Evolutionary conservation across 1,140 invertebrate species (phyloP), one percentile per base, ranked within the genome.

Genomic region (Sycophaga agraensis): DNA sequence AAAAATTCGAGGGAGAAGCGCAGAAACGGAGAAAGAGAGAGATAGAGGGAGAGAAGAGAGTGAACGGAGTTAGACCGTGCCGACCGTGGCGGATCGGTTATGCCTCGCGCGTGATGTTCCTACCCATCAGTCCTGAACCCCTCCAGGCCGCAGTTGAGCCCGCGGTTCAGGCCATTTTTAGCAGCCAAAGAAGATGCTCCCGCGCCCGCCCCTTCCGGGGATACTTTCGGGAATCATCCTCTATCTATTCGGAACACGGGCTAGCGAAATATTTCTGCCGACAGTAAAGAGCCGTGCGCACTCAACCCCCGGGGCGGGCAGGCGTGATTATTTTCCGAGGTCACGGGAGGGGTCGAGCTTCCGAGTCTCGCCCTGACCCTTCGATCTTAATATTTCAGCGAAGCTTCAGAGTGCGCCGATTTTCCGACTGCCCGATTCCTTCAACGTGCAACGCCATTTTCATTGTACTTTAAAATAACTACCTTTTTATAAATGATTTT

Each of bases 21-120:
- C 21, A n/a, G 45, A 26, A 24, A 17, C 14, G 16, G 28, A 12
- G 12, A 31, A 40, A 54, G 43, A 43, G 34, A 16, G 40, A 58
- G 19, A 37, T 26, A 42, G 45, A 21, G 31, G 48, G 21, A 26
- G 35, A 28, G 37, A 17, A 5, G 53, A 45, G 46, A 16, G 11
- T 6, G 42, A 17, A 14, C 14, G 35, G 48, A 31, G 12, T 7
- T 24, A 14, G 9, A 45, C 12, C 24, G 28, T 22, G 24, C n/a
- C 50, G 35, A 40, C 16, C 17, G 4, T 12, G 68, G 64, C 61
- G 63, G 67, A 70, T 72, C 69, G 66, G 67, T 77, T 75, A 77
- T 76, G 71, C 67, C 63, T 51, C 9, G 70, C 63, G 70, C 73
- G 74, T 77, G 75, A 76, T 70, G 62, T 56, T 70, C 69, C 55